Conservation (phyloP, 2,797 vertebrate genomes). For the Pangasius mekongensis region DNA sequence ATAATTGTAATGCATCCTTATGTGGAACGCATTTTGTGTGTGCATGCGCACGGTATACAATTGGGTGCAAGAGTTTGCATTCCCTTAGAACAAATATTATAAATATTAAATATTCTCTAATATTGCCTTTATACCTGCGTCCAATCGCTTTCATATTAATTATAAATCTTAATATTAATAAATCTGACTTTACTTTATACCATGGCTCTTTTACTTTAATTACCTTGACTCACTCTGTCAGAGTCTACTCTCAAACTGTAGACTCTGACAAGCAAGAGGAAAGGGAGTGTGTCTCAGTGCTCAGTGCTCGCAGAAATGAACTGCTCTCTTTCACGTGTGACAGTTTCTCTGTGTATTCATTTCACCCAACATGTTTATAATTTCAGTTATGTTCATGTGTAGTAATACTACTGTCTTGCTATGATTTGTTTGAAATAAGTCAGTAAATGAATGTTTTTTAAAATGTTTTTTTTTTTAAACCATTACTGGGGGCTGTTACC, state of each 20-base stretch:
- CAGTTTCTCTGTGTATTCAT: not conserved
- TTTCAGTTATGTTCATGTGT: not conserved
- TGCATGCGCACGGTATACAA: not conserved
- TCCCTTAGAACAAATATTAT: not conserved
- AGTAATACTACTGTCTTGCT: not conserved
- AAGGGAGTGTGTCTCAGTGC: not conserved
- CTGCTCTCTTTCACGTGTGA: not conserved
- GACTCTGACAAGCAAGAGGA: not conserved
- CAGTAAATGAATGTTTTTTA: not conserved
- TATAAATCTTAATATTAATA: no score
- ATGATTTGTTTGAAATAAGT: not conserved
- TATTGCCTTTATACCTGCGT: not conserved
- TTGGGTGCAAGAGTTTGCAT: not conserved
- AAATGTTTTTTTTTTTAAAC: not conserved
- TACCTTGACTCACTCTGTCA: no score
- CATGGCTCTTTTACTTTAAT: no score
- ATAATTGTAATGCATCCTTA: not conserved
- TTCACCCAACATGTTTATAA: not conserved
- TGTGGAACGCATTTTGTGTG: no score
- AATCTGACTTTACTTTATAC: no score
- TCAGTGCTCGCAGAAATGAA: no score
- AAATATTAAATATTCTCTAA: not conserved
- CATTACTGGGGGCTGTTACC: not conserved
- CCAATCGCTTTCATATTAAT: no score
- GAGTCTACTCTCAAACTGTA: no score